These are phyloP conservation scores for Drosophila kikkawai DNA, from an alignment of 1,140 invertebrate genomes.

Conservation along the genomic window DNA sequence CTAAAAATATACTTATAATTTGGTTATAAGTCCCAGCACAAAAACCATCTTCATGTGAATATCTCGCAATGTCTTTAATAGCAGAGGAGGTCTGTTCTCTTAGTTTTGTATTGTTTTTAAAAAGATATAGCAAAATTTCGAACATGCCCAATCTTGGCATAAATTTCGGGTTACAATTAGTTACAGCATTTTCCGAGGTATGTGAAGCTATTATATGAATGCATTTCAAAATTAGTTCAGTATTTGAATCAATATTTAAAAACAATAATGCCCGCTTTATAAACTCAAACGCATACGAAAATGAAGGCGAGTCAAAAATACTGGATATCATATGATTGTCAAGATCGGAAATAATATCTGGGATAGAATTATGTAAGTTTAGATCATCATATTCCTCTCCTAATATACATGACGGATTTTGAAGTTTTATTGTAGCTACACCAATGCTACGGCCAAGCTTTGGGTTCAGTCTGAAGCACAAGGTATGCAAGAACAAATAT, in stretches of 20 bases:
- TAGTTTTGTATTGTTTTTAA: slow-evolving; percentile 89
- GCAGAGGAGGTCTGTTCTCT: slow-evolving; percentile 92
- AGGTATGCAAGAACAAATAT: slow-evolving; percentile 86
- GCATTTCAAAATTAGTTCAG: slow-evolving; percentile 87
- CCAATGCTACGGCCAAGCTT: slow-evolving; percentile 85
- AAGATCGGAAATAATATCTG: slow-evolving; percentile 18
- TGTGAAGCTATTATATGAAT: slow-evolving; percentile 89
- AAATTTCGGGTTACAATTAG: slow-evolving; percentile 88
- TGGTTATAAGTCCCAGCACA: slow-evolving; percentile 88
- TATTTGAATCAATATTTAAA: slow-evolving; percentile 85
- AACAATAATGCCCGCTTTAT: slow-evolving; percentile 88
- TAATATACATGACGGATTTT: slow-evolving; percentile 92
- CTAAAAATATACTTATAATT: slow-evolving; percentile 92
- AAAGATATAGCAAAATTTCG: slow-evolving; percentile 91
- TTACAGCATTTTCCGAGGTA: slow-evolving; percentile 86
- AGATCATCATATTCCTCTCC: slow-evolving; percentile 91
- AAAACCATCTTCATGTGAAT: slow-evolving; percentile 88
- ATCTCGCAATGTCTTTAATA: slow-evolving; percentile 91
- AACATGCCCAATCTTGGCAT: slow-evolving; percentile 94
- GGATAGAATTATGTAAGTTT: slow-evolving; percentile 84
- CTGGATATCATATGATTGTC: slow-evolving; percentile 43
- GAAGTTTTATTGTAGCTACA: slow-evolving; percentile 88
- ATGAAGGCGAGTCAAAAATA: slow-evolving; percentile 87
- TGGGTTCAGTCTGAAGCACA: slow-evolving; percentile 54
- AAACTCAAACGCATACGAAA: slow-evolving; percentile 94